Percentiles rank a stretch among this genome's conserved stretches.
phyloP scores from a whole-genome alignment of 2,888 invertebrate species.

The Xanthorhoe designata region DNA sequence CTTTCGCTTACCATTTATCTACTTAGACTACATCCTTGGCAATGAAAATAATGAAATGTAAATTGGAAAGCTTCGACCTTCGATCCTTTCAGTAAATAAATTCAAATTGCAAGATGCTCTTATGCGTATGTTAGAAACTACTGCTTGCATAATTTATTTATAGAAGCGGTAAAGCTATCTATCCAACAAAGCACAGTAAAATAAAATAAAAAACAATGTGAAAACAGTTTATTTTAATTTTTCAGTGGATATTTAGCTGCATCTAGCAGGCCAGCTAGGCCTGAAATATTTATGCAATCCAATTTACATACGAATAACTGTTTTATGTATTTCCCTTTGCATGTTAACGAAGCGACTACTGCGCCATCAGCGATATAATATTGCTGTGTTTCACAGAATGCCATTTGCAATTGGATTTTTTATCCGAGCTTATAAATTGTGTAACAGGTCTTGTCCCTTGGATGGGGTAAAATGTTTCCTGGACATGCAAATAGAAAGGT shows the following conservation, averaged over 20 bases:
- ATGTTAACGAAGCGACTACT: slow-evolving; percentile 26
- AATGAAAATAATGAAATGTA: slow-evolving; percentile 33
- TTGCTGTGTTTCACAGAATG: not conserved
- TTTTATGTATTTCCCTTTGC: slow-evolving; percentile 22
- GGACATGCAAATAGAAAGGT: slow-evolving; percentile 24
- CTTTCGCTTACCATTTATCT: slow-evolving; percentile 9
- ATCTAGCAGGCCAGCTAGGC: slow-evolving; percentile 7
- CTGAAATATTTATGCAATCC: slow-evolving; percentile 24
- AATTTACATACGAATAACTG: slow-evolving; percentile 31
- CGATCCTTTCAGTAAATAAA: slow-evolving; percentile 31
- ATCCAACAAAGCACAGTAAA: slow-evolving; percentile 6
- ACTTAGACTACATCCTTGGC: slow-evolving; percentile 17
- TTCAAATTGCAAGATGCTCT: slow-evolving; percentile 22
- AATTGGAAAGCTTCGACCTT: slow-evolving; percentile 32
- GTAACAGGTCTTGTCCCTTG: not conserved
- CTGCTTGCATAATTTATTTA: slow-evolving; percentile 23
- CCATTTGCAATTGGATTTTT: not conserved
- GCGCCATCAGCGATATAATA: slow-evolving; percentile 9
- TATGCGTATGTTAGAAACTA: slow-evolving; percentile 19
- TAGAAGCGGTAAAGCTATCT: slow-evolving; percentile 12
- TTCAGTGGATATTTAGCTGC: slow-evolving; percentile 7
- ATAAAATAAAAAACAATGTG: not conserved
- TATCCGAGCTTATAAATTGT: not conserved
- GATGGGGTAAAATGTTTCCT: slow-evolving; percentile 15
- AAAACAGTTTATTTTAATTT: not conserved